Evolutionary conservation across 2,797 vertebrate species (phyloP).

Genomic region (Cynopterus sphinx): DNA sequence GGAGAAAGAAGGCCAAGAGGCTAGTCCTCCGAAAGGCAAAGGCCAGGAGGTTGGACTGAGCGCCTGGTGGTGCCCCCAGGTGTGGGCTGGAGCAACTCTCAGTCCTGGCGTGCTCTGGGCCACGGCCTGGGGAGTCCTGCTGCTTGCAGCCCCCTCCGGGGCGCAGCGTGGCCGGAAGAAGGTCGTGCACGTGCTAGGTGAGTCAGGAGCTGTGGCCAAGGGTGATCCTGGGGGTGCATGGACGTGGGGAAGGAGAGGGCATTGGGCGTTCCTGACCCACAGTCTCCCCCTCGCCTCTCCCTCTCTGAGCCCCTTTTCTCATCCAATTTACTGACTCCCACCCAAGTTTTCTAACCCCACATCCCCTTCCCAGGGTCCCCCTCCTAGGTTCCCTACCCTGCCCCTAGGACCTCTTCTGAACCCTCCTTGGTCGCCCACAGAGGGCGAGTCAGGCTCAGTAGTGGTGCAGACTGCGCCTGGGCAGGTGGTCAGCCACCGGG

Average conservation of each 20-base stretch:
- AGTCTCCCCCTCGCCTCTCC: not conserved
- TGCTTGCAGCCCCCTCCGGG: conserved; percentile 62
- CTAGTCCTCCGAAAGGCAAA: not conserved
- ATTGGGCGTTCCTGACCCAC: not conserved
- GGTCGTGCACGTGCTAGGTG: conserved; percentile 95
- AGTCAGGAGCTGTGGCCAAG: conserved; percentile 60
- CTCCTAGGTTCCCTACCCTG: not conserved
- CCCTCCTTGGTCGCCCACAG: conserved; percentile 77
- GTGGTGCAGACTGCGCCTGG: conserved; percentile 96
- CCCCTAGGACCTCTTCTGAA: not conserved
- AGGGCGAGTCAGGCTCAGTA: conserved; percentile 94
- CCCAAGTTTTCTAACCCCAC: not conserved
- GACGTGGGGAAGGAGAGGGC: not conserved
- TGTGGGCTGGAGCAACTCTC: conserved; percentile 53
- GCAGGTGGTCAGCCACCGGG: conserved; percentile 95
- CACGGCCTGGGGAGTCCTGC: conserved; percentile 47
- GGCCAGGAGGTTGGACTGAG: not conserved
- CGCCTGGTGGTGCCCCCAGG: conserved; percentile 14
- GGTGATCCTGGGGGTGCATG: not conserved
- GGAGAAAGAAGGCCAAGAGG: not conserved
- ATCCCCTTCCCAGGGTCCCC: not conserved
- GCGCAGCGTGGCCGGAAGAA: conserved; percentile 89
- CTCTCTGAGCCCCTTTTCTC: not conserved
- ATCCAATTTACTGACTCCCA: not conserved
- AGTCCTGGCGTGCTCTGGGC: conserved; percentile 53